Evolutionary conservation across 2,888 invertebrate genomes (phyloP), one percentile per base, ranked within the genome.

Genomic region (Phasia obesa): DNA sequence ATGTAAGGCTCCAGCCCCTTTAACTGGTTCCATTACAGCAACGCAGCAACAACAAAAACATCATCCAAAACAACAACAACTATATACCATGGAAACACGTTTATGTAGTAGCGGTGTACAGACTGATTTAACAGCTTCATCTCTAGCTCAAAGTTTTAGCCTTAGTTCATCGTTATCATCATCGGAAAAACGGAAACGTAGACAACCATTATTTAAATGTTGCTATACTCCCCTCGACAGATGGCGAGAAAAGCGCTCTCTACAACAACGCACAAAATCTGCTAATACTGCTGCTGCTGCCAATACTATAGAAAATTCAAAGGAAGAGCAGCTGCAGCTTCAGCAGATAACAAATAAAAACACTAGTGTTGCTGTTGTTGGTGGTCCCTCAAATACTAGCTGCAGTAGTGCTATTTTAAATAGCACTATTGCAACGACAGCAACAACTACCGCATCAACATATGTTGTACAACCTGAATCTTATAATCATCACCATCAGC

Each of bases 151-250:
- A 83, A 83, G 83, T 76, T 83, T 83, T 79, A 84, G 78, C 73
- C 77, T 81, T 49, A 89, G 89, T 21, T 84, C 88, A 83, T 86
- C 86, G 70, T 85, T 85, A 70, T 86, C 86, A 55, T 84, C 86
- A 38, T 69, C 83, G 38, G 85, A 87, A 13, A 85, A 87, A 64
- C 85, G 86, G 42, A 85, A 87, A 47, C 88, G 88, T 64, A 87
- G 87, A 69, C 87, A 90, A 57, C 90, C 91, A 35, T 89, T 91
- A 85, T 91, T 91, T 84, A 90, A 90, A 82, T 91, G 91, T 87
- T 91, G 91, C 84, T 91, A 91, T 64, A 90, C 91, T 84, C 91
- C 91, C 23, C 87, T 91, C 77, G 91, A 90, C 88, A 90, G 90
- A 57, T 91, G 91, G 90, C 89, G 91, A 67, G 89, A 89, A 47